A percentile compares a stretch with the other conserved stretches of the same genome.
These are phyloP conservation scores for Loripinus fragilis DNA, from an alignment of 2,888 invertebrate species.

Conservation along the genomic window DNA sequence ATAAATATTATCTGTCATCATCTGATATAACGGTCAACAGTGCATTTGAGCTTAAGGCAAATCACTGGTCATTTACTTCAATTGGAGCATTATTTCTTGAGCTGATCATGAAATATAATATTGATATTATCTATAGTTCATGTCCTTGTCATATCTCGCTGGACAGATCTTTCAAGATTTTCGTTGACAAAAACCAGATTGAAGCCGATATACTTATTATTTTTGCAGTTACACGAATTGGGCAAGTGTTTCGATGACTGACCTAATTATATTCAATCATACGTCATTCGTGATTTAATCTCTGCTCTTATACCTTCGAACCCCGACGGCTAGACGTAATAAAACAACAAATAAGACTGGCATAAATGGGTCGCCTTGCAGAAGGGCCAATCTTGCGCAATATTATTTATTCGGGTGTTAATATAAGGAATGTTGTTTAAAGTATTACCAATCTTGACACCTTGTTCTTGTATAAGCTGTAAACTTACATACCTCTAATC, in stretches of 20 bases:
- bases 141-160: neutral
- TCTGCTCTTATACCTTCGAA: neutral
- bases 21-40: conserved; percentile 18
- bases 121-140: neutral
- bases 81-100: neutral
- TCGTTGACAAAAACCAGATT: neutral
- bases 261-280: conserved; percentile 1
- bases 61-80: neutral
- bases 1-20: conserved; percentile 18
- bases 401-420: neutral
- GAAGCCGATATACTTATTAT: neutral
- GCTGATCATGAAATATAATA: neutral
- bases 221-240: neutral
- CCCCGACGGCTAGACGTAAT: conserved; percentile 7
- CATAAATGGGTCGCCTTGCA: neutral
- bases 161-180: neutral
- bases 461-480: too few species aligned
- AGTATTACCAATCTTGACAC: conserved; percentile 4
- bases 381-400: neutral
- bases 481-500: too few species aligned
- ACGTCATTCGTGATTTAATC: neutral
- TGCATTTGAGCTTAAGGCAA: neutral
- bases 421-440: neutral
- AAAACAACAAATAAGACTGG: neutral
- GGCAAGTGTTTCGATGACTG: neutral